Conservation (phyloP, 2,113 vertebrate species). For the Protobothrops mucrosquamatus region DNA sequence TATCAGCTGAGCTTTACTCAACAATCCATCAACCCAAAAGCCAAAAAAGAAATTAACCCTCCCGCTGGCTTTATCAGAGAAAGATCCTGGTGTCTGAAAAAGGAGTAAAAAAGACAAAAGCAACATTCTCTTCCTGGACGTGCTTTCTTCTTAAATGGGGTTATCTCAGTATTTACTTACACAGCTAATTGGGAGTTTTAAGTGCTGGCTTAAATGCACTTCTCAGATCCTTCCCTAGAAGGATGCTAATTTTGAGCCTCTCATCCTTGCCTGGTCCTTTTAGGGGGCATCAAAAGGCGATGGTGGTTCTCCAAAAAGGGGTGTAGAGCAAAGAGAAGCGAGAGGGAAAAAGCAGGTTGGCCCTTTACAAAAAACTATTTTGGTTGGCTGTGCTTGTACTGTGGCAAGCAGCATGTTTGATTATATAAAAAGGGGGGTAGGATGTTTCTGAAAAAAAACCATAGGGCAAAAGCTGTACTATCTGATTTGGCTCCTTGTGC, state of each 20-base stretch:
- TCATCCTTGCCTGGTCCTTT: neutral
- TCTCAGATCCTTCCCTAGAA: neutral
- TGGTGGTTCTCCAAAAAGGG: neutral
- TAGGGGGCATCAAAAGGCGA: neutral
- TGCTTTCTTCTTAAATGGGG: neutral
- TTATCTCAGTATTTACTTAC: neutral
- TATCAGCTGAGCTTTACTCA: neutral
- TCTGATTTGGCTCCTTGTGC: neutral
- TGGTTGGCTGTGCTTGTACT: neutral
- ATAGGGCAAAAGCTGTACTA: neutral
- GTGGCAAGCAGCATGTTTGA: neutral
- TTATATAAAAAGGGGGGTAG: neutral
- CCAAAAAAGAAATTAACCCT: neutral
- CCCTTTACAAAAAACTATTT: too few species aligned
- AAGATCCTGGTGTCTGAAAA: slow-evolving; percentile 13
- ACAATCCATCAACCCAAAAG: slow-evolving; percentile 35
- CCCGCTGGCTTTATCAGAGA: neutral
- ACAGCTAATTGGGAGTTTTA: neutral
- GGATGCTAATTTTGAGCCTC: neutral
- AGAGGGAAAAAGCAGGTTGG: neutral
- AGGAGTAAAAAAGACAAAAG: neutral
- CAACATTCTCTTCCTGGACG: fast-evolving
- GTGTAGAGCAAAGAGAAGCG: neutral
- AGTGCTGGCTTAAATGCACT: neutral
- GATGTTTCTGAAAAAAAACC: neutral